Evolutionary conservation across 2,888 invertebrate genomes (phyloP).

Genomic region (Pseudanteris insignis): DNA sequence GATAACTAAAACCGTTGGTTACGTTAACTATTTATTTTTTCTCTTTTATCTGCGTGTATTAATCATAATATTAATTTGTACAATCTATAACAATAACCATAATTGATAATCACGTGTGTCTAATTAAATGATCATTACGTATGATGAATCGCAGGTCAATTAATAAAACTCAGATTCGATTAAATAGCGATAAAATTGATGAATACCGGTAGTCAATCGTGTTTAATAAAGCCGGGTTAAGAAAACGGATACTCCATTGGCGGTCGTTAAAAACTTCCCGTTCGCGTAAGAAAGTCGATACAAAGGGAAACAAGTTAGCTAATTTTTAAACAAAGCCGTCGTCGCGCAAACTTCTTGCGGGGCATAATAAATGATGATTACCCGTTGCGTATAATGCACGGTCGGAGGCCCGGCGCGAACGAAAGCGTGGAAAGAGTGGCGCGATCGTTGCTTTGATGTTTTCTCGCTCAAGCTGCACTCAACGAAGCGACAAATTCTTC

Average conservation of each 20-base stretch:
- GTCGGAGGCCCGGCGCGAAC: constrained; percentile 21
- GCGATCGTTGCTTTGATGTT: constrained; percentile 61
- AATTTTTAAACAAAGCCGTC: constrained; percentile 66
- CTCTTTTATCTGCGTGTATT: too few species aligned
- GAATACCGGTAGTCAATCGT: too few species aligned
- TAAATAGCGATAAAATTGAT: too few species aligned
- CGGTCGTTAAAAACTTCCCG: not conserved
- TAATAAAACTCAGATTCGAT: too few species aligned
- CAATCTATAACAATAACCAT: too few species aligned
- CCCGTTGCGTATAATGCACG: constrained; percentile 30
- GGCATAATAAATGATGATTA: constrained; percentile 66
- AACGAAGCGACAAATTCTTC: constrained; percentile 65
- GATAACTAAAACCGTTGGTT: too few species aligned
- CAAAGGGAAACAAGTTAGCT: constrained; percentile 49
- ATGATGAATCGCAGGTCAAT: too few species aligned
- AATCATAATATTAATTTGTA: too few species aligned
- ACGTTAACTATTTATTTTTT: too few species aligned
- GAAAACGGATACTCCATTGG: not conserved
- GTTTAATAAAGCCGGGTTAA: too few species aligned
- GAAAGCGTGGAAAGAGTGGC: constrained; percentile 40
- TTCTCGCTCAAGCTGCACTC: constrained; percentile 56
- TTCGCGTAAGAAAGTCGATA: constrained; percentile 23
- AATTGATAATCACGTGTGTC: too few species aligned
- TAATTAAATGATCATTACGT: too few species aligned
- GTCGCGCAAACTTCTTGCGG: constrained; percentile 54